Evolutionary conservation across 2,797 vertebrate species (phyloP).

Genomic region (Neoniphon sammara): DNA sequence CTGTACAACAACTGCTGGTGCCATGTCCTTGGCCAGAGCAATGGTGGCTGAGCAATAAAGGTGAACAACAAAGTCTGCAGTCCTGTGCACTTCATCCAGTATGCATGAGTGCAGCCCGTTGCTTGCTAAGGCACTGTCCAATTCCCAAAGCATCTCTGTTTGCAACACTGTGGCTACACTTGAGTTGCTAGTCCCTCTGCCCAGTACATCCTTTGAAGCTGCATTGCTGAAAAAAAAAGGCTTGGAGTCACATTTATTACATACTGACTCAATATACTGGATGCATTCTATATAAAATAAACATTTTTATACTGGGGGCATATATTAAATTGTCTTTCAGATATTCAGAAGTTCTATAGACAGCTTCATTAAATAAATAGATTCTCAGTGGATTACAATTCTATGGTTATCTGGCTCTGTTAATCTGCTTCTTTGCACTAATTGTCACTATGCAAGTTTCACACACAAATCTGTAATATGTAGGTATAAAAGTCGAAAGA

Average conservation of each 20-base stretch:
- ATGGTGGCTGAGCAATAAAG: slow-evolving; percentile 43
- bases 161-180: slow-evolving; percentile 51
- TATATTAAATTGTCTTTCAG: too few relatives aligned
- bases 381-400: too few relatives aligned
- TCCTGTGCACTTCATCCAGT: slow-evolving; percentile 30
- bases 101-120: slow-evolving; percentile 55
- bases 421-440: too few relatives aligned
- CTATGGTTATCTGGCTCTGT: too few relatives aligned
- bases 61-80: slow-evolving; percentile 30
- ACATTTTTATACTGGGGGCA: too few relatives aligned
- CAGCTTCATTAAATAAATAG: too few relatives aligned
- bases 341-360: too few relatives aligned
- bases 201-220: background rate
- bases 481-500: too few relatives aligned
- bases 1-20: slow-evolving; percentile 33
- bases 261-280: background rate
- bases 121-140: slow-evolving; percentile 23
- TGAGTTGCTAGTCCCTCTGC: slow-evolving; percentile 31
- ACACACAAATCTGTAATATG: too few relatives aligned
- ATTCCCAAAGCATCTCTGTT: slow-evolving; percentile 49
- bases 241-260: background rate
- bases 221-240: too few relatives aligned
- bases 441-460: too few relatives aligned
- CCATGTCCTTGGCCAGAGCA: slow-evolving; percentile 27
- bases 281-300: too few relatives aligned